A percentile compares a stretch with the other conserved stretches of the same genome.
phyloP scores from a whole-genome alignment of 2,113 vertebrate species.

The Australoheros scitulus region DNA sequence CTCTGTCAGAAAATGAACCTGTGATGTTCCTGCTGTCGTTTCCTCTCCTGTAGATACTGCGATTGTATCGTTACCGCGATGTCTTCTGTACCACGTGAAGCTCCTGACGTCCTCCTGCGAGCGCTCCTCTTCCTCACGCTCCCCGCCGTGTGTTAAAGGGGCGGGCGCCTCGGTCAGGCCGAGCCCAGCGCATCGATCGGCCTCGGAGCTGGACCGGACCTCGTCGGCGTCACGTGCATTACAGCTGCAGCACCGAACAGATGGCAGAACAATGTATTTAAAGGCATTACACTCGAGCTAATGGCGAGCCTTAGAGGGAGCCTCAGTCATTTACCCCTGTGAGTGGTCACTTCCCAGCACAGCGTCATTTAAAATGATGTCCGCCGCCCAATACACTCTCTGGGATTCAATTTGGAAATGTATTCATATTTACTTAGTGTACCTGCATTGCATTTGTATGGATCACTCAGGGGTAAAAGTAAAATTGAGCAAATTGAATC shows the following conservation, averaged over 20 bases:
- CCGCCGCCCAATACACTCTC: conserved; percentile 74
- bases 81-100: no score
- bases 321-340: conserved; percentile 68
- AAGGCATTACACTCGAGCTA: conserved; percentile 72
- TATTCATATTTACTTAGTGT: conserved; percentile 84
- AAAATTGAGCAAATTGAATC: conserved; percentile 77
- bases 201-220: conserved; percentile 50
- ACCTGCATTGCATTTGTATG: conserved; percentile 82
- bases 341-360: conserved; percentile 75
- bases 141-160: neutral
- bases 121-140: no score
- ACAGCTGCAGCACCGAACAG: conserved; percentile 62
- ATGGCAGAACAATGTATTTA: conserved; percentile 78
- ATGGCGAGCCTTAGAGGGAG: conserved; percentile 66
- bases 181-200: conserved; percentile 55
- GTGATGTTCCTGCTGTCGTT: no score
- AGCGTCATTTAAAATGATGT: conserved; percentile 79
- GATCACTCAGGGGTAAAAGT: conserved; percentile 74
- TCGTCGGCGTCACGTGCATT: conserved; percentile 68
- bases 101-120: neutral
- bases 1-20: neutral
- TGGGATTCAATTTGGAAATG: conserved; percentile 78
- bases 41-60: no score
- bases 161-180: neutral
- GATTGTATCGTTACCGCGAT: no score